Evolutionary conservation across 2,888 invertebrate genomes (phyloP).

Genomic region (Aphodius granarius): DNA sequence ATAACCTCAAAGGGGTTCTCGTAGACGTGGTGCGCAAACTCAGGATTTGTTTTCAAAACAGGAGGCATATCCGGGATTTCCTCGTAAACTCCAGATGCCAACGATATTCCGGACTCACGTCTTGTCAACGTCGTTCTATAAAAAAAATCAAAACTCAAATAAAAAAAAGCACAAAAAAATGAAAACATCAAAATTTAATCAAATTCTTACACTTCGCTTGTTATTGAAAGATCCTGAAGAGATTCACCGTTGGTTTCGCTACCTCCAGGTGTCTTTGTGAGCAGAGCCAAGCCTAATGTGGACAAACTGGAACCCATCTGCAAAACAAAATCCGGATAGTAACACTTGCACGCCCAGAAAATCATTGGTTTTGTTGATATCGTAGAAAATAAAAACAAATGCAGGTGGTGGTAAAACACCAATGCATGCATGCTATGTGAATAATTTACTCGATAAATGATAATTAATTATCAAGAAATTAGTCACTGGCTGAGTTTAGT

Average conservation of each 20-base stretch:
- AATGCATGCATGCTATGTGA: neutral
- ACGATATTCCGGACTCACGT: conserved; percentile 61
- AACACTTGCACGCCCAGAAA: neutral
- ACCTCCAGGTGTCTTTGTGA: conserved; percentile 52
- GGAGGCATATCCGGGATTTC: conserved; percentile 60
- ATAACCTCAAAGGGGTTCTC: conserved; percentile 53
- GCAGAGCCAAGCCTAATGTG: conserved; percentile 47
- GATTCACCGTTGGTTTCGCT: conserved; percentile 52
- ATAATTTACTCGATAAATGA: neutral
- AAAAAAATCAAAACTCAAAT: neutral
- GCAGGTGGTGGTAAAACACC: neutral
- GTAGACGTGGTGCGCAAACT: conserved; percentile 45
- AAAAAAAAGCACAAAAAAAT: conserved; percentile 11
- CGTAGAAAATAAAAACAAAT: neutral
- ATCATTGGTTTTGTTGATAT: neutral
- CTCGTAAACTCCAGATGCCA: conserved; percentile 70
- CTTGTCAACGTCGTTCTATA: conserved; percentile 43
- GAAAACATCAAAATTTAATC: conserved; percentile 2
- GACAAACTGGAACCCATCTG: conserved; percentile 50
- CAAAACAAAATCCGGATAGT: conserved; percentile 25
- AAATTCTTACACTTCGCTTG: conserved; percentile 25
- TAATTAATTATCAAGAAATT: neutral
- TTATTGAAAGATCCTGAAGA: conserved; percentile 43
- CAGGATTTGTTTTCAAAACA: conserved; percentile 22
- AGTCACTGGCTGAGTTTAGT: neutral